Evolutionary conservation across 1,140 invertebrate species (phyloP), one percentile per base, ranked within the genome.

Genomic region (Pseudoatta argentina): DNA sequence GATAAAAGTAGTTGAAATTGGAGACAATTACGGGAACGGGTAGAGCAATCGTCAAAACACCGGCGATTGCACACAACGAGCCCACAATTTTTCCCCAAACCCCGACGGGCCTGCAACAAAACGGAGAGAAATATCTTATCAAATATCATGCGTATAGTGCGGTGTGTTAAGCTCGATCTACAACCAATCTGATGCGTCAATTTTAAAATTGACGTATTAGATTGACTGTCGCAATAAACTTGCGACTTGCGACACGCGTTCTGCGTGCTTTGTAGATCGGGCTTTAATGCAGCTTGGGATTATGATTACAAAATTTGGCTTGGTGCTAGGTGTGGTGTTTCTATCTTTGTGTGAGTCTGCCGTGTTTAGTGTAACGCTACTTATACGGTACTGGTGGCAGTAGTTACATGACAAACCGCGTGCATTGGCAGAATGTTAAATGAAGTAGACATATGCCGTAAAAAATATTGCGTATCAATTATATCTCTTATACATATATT

Each of bases 1-100:
- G 99, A 97, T 99, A 99, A 97, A 99, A 99, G 96, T 99, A 99
- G 96, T 99, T 99, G 97, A 99, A 99, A 96, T 99, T 99, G 95
- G 99, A 99, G 91, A 99, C 99, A 96, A 99, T 99, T 96, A 99
- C 99, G 93, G 99, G 99, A 92, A 99, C 99, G 87, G 99, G 99
- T 92, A 99, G 96, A 78, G 99, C 99, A 95, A 99, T 99, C 93
- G 99, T 99, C 95, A 99, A 96, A 90, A 99, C 99, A 96, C 99
- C 99, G 94, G 99, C 99, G 96, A 99, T 99, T 94, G 99, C 99
- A 96, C 99, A 99, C 91, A 99, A 96, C 88, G 99, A 99, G 88
- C 99, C 99, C 92, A 99, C 99, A 94, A 99, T 98, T 96, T 99
- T 99, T 91, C 99, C 99, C 98, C 99, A 99, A 87, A 99, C 98